Percentiles rank a stretch among this genome's conserved stretches.
phyloP scores from a whole-genome alignment of 2,888 invertebrate genomes.

The Hybos culiciformis region DNA sequence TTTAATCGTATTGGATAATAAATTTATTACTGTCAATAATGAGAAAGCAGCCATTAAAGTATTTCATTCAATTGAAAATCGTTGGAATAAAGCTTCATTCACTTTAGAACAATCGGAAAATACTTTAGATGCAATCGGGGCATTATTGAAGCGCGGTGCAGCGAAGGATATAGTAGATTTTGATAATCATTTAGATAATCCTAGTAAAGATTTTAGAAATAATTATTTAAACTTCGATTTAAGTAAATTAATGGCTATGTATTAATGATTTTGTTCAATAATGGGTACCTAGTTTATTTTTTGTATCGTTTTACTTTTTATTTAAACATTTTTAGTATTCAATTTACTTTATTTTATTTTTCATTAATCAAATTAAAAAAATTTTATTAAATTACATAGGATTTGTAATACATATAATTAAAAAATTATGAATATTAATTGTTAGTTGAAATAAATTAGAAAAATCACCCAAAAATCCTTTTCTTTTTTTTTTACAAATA shows the following conservation, averaged over 20 bases:
- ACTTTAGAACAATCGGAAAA: constrained; percentile 20
- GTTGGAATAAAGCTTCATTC: constrained; percentile 49
- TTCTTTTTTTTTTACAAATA: no score
- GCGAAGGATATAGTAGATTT: constrained; percentile 81
- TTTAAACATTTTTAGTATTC: no score
- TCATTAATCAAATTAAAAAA: no score
- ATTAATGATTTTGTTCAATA: no score
- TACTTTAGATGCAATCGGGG: constrained; percentile 50
- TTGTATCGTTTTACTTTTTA: no score
- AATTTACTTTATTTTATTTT: no score
- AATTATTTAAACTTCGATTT: constrained; percentile 30
- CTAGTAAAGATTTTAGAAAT: constrained; percentile 82
- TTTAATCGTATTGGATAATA: constrained; percentile 73
- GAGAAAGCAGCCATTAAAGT: constrained; percentile 58
- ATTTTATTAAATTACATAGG: no score
- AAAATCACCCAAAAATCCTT: no score
- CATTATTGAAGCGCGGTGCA: constrained; percentile 55
- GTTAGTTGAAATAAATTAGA: no score
- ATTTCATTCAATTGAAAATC: constrained; percentile 59
- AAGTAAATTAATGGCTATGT: constrained; percentile 30
- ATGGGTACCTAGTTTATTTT: no score
- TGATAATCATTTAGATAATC: constrained; percentile 91
- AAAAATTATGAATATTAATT: no score
- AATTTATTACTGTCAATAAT: constrained; percentile 51
- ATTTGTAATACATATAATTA: no score